A percentile compares a stretch with the other conserved stretches of the same genome.
Conservation (phyloP, 2,113 vertebrate species). For the Oncorhynchus tshawytscha region DNA sequence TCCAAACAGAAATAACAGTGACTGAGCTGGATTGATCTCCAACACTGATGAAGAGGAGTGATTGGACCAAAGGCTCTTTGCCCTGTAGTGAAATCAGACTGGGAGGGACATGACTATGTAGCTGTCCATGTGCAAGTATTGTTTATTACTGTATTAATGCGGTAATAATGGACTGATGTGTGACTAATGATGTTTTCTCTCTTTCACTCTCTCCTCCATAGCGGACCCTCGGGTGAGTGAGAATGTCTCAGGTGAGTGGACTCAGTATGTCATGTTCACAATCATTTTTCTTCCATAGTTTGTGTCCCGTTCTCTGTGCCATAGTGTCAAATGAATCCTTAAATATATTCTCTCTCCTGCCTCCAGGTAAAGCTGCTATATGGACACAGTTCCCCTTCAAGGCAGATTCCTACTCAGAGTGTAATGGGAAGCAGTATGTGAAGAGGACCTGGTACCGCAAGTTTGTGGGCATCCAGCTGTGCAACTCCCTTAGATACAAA, state of each 20-base stretch:
- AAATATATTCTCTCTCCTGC: not conserved
- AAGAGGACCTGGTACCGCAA: conserved; percentile 99
- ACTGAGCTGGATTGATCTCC: too few relatives aligned
- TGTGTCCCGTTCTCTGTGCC: not conserved
- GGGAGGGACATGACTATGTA: not conserved
- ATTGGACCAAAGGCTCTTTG: not conserved
- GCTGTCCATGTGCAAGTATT: not conserved
- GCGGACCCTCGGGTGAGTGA: conserved; percentile 94
- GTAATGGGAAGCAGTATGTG: conserved; percentile 89
- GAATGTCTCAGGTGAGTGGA: conserved; percentile 83
- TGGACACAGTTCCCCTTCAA: conserved; percentile 95
- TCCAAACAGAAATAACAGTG: not conserved
- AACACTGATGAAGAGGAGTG: not conserved
- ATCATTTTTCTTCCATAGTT: not conserved
- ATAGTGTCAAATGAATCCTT: conserved; percentile 18
- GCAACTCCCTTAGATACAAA: conserved; percentile 97
- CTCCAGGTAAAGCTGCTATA: conserved; percentile 90
- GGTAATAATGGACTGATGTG: not conserved
- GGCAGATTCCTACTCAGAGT: conserved; percentile 88
- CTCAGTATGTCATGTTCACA: not conserved
- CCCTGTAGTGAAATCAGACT: not conserved
- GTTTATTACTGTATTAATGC: not conserved
- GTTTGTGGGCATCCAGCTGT: conserved; percentile 97
- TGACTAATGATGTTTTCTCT: conserved; percentile 10
- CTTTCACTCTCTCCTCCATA: conserved; percentile 57